Base-by-base conservation (phyloP, 2,888 invertebrate genomes). In the Synanthedon myopaeformis region DNA sequence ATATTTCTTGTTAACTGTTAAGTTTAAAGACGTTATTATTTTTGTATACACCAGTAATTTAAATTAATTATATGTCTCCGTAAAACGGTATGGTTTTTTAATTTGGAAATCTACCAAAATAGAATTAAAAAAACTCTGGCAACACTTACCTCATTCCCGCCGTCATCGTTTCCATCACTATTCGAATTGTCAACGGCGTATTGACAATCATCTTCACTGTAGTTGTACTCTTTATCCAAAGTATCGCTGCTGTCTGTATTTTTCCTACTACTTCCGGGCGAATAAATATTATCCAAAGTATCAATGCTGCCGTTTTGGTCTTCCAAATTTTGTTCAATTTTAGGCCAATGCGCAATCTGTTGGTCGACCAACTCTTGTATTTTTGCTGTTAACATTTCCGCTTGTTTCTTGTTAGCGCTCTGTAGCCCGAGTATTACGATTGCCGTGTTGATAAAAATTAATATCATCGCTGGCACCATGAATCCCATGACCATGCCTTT, bases 401-500 rank as follows among this genome's bases (percentile, higher is more conserved):
- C 79, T 64, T 87, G 83, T 54, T 86, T 88, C 57, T 72, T 81
- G 52, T 84, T 83, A 0, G 88, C 84, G 49, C 81, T 80, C 68
- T 84, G 82, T 42, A 88, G 55, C 56, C 91, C 90, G 53, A 90
- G 79, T 58, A 91, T 85, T n/a, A 91, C 88, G 8, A 90, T 88
- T 3, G 87, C 79, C 0, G 90, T 90, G 59, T 91, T 92, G 57
- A 91, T 88, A 51, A 92, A 75, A 52, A 93, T 92, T 41, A 93
- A 77, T 19, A 90, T 76, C 69, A 91, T 92, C 1, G 92, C 90
- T 11, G 93, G 93, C 14, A 92, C 88, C 90, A 93, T 92, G 71
- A 92, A 93, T 49, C 93, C 92, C 69, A 93, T 84, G 12, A 93
- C 89, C 92, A 93, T 93, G 4, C 93, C 93, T 65, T 91, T 90